Conservation (phyloP, 1,140 invertebrate species). For the Hyphantria cunea region DNA sequence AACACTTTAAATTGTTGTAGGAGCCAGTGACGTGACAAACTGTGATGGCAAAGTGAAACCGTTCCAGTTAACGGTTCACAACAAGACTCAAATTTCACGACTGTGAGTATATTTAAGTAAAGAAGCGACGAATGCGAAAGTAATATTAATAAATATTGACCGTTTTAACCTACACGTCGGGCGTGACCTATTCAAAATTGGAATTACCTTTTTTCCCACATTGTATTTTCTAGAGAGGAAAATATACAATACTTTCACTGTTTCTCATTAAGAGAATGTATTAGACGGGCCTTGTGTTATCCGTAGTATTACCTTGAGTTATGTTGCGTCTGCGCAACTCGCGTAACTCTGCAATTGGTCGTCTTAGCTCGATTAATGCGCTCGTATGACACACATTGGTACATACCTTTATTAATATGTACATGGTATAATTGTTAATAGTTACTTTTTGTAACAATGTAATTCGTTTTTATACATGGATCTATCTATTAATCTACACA, state of each 20-base stretch:
- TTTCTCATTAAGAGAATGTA: constrained; percentile 61
- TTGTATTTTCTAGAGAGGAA: constrained; percentile 21
- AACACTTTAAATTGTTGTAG: constrained; percentile 18
- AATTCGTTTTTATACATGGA: no score
- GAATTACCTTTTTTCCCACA: constrained; percentile 1
- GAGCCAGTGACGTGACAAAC: constrained; percentile 38
- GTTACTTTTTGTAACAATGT: no score
- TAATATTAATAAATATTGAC: constrained; percentile 18
- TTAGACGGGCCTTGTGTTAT: constrained; percentile 67
- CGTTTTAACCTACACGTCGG: not conserved
- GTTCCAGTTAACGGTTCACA: constrained; percentile 15
- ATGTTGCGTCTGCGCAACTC: constrained; percentile 41
- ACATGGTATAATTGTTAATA: no score
- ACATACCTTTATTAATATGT: no score
- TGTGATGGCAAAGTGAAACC: constrained; percentile 68
- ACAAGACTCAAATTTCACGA: constrained; percentile 22
- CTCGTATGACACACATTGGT: no score
- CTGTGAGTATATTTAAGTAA: not conserved
- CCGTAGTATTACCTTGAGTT: constrained; percentile 57
- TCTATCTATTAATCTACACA: no score
- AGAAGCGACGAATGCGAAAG: not conserved
- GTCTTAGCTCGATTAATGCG: no score
- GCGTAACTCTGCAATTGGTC: constrained; percentile 28
- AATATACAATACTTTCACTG: constrained; percentile 58
- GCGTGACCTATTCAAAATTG: not conserved